Evolutionary conservation across 2,797 vertebrate species (phyloP), one percentile per base, ranked within the genome.

Genomic region (Hephaestus fuliginosus): DNA sequence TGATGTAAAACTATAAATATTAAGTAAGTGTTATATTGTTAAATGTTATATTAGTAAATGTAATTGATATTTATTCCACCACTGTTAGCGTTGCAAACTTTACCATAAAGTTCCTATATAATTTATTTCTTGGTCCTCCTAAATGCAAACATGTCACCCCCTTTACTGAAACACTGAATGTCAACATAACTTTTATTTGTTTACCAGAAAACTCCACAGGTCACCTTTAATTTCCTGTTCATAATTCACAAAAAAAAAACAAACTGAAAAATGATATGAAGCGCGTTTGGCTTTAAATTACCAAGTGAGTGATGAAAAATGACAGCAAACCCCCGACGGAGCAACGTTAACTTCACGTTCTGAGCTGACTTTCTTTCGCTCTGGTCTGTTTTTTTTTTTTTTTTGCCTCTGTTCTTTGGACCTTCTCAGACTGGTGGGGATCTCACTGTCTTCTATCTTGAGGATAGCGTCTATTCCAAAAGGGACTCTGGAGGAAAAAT

Each of bases 401-500:
- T 18, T 53, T 17, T 28, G 33, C 22, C 20, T 57, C 22, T 5
- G 12, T 48, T 55, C 46, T 46, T 39, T 52, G 25, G 10, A 41
- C 56, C 30, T 52, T 57, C 25, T 70, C 46, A 39, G 22, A 36
- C 60, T 18, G 30, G 36, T 25, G 39, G 28, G 43, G 53, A 78
- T 33, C 43, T 69, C 11, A 3, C 33, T 57, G 39, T 43, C 25
- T 25, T 25, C 25, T 25, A 28, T 33, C 46, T 53, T 10, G 41
- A 65, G 49, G 58, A 67, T 39, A 5, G 25, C 46, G 33, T 46
- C 46, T 57, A 76, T 43, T 72, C 78, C 36, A 63, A 64, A 53
- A 18, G n/a, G 55, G 14, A 51, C 22, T 56, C 61, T 56, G 52
- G 53, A 72, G 52, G 49, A 43, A 41, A 2, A 51, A 62, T 73